These are phyloP conservation scores for Chelidonichthys spinosus DNA, from an alignment of 2,797 vertebrate species.

Conservation along the genomic window DNA sequence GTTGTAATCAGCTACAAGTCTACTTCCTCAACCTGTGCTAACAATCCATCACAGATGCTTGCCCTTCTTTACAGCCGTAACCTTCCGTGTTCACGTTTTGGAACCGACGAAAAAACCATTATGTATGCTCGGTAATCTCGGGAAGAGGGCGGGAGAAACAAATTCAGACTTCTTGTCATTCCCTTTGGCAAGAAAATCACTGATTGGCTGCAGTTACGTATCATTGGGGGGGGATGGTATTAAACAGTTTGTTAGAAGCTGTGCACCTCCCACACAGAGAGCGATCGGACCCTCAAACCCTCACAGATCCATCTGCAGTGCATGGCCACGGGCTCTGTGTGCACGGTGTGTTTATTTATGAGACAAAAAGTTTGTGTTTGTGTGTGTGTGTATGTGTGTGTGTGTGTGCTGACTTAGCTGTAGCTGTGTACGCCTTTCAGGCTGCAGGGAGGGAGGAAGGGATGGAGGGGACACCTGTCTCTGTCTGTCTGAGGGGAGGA, in stretches of 20 bases:
- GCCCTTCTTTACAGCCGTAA: neutral
- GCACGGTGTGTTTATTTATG: conserved; percentile 27
- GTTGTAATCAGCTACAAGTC: conserved; percentile 1
- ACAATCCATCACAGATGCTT: neutral
- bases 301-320: conserved; percentile 38
- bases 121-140: conserved; percentile 19
- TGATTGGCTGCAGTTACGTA: conserved; percentile 48
- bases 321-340: conserved; percentile 47
- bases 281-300: conserved; percentile 58
- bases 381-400: conserved; percentile 22
- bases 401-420: conserved; percentile 29
- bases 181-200: conserved; percentile 36
- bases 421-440: conserved; percentile 17
- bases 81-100: conserved; percentile 4
- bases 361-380: conserved; percentile 14
- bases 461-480: conserved; percentile 71
- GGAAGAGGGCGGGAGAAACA: conserved; percentile 40
- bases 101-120: neutral
- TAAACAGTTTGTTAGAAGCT: conserved; percentile 62
- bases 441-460: conserved; percentile 32
- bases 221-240: conserved; percentile 51
- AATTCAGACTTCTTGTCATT: conserved; percentile 37
- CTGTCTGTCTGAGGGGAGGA: conserved; percentile 68
- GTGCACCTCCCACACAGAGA: conserved; percentile 66
- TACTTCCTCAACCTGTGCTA: neutral